Evolutionary conservation across 2,888 invertebrate species (phyloP), one percentile per base, ranked within the genome.

Genomic region (Clitarchus hookeri): DNA sequence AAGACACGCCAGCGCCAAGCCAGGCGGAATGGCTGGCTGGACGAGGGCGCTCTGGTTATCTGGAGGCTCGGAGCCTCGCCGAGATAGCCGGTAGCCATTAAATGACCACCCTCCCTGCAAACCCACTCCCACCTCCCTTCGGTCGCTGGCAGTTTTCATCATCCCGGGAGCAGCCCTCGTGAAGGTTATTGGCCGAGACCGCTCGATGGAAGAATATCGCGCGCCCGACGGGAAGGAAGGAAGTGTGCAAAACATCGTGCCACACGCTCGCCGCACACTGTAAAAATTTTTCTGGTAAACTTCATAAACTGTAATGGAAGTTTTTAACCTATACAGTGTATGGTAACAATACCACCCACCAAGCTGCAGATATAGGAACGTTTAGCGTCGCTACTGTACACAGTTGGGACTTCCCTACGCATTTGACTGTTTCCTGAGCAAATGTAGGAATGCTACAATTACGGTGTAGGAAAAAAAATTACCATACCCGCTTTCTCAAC

Each of bases 71-170:
- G 19, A 65, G 65, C 65, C 65, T 23, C 65, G 23, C 65, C n/a
- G 65, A 65, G 65, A 65, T 65, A 65, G 65, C 65, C 65, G 65
- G 65, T 65, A n/a, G 65, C 65, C 65, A 65, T 65, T 65, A 65
- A 65, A 65, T n/a, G 65, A 65, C 65, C n/a, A 8, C n/a, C 65
- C n/a, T 9, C 65, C 23, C 65, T 23, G 8, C 65, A 11, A 8
- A 0, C 65, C n/a, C 0, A 1, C 65, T 23, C 65, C 53, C 13
- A 12, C 12, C 12, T 1, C 53, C 53, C 53, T 19, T 8, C 8
- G 65, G 65, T 65, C 65, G 65, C 65, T 19, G 65, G 65, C 65
- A 65, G 65, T 65, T 65, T 65, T 65, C 65, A 65, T 65, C 65
- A 65, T 65, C 65, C 65, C 65, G 65, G 65, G n/a, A 65, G 65